A percentile compares a stretch with the other conserved stretches of the same genome.
These are phyloP conservation scores for Holotrichia oblita DNA, from an alignment of 1,140 invertebrate genomes.

Conservation along the genomic window DNA sequence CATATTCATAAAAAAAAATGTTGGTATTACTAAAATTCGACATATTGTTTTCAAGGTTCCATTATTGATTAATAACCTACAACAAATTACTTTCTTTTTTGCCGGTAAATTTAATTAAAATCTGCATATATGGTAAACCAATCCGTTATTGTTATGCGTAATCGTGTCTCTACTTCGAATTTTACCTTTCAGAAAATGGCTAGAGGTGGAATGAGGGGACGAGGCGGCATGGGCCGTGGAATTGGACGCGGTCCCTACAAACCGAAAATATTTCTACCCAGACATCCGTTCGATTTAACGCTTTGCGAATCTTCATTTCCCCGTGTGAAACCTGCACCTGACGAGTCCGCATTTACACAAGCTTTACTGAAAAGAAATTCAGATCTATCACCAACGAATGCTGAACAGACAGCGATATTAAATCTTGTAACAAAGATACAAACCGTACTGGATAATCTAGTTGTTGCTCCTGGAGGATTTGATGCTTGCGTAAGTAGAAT, in stretches of 20 bases:
- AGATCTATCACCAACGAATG: slow-evolving; percentile 87
- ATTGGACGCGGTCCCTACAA: slow-evolving; percentile 70
- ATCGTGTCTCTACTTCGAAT: background rate
- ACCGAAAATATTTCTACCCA: slow-evolving; percentile 78
- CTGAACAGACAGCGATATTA: slow-evolving; percentile 89
- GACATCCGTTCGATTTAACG: slow-evolving; percentile 91
- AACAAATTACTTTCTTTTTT: background rate
- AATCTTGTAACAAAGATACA: slow-evolving; percentile 95
- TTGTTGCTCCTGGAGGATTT: slow-evolving; percentile 91
- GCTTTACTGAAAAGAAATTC: slow-evolving; percentile 89
- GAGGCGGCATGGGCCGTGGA: slow-evolving; percentile 76
- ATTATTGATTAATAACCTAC: background rate
- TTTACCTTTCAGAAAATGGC: slow-evolving; percentile 61
- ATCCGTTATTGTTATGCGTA: background rate
- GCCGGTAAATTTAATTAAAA: background rate
- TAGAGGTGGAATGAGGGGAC: slow-evolving; percentile 67
- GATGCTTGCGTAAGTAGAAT: slow-evolving; percentile 90
- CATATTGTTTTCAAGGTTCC: background rate
- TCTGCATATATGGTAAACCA: background rate
- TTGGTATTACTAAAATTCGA: background rate
- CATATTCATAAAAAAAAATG: no score
- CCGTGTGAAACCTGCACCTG: slow-evolving; percentile 80
- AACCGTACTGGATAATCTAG: slow-evolving; percentile 90
- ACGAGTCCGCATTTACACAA: slow-evolving; percentile 87
- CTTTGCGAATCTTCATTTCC: slow-evolving; percentile 90